These are phyloP conservation scores for Lomographa bimaculata DNA, from an alignment of 2,888 invertebrate genomes.

Conservation along the genomic window DNA sequence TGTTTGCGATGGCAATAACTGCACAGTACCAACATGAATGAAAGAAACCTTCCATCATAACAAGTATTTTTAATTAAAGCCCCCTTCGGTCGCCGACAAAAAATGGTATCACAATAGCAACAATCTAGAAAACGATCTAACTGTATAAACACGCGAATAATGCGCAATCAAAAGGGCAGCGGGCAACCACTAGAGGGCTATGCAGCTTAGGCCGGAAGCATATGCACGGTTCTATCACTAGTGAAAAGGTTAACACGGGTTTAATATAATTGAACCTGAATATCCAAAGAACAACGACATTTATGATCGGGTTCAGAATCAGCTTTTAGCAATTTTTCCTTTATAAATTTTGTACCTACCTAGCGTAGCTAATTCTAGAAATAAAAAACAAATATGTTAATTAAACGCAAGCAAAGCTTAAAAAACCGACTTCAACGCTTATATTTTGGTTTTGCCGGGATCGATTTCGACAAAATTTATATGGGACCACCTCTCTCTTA, in stretches of 20 bases:
- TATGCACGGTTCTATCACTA: not conserved
- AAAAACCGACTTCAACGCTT: no score
- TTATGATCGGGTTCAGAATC: no score
- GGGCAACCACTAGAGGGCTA: constrained; percentile 63
- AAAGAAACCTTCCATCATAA: constrained; percentile 55
- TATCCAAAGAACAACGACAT: no score
- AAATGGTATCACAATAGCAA: constrained; percentile 78
- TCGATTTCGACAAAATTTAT: no score
- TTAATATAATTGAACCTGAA: no score
- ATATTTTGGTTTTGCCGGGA: no score
- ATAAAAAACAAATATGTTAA: no score
- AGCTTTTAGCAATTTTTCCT: no score
- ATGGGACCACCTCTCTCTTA: no score
- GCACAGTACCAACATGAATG: constrained; percentile 30
- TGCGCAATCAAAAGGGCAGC: constrained; percentile 82
- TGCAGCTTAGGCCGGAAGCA: constrained; percentile 38
- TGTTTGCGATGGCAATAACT: not conserved
- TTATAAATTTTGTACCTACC: no score
- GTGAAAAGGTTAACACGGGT: not conserved
- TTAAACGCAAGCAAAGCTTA: no score
- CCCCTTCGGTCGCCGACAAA: constrained; percentile 72
- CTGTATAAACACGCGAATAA: constrained; percentile 81
- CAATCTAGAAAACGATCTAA: constrained; percentile 82
- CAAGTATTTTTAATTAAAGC: constrained; percentile 79
- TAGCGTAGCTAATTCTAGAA: no score